Base-by-base conservation (phyloP, 2,888 invertebrate species). In the Bellardia bayeri region DNA sequence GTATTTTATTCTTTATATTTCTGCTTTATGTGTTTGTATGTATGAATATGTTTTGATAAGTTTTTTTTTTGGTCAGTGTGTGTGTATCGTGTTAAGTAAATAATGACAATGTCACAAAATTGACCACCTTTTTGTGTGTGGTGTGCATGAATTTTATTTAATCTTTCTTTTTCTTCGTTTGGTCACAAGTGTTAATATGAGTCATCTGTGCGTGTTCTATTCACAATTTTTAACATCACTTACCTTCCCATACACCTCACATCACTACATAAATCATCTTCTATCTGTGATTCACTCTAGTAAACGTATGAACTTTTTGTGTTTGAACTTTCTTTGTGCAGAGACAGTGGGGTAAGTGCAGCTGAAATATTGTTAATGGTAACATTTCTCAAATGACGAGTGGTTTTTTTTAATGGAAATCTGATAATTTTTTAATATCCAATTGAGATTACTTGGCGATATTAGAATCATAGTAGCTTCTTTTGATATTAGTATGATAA, bases 181-280 rank as follows among this genome's bases (percentile, higher is more conserved):
- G 58, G 33, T 16, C 37, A 37, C 54, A 30, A 72, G 42, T 72
- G 72, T 58, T 58, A 71, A 58, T 45, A 45, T 58, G 42, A 72
- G 42, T 58, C 42, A 72, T 72, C n/a, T 61, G 74, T 75, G 61
- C 74, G 74, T 74, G 45, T 74, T 61, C n/a, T 45, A 49, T 61
- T 75, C 49, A 49, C 23, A 61, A 49, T 49, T 74, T 45, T 61
- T 33, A 23, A 33, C 13, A 61, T 14, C 33, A 61, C 61, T 61
- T 7, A 61, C 33, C 33, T 61, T 61, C 6, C 7, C 7, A 14
- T 56, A 8, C 56, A 13, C 11, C 13, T 3, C 23, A 23, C 58
- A 58, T 58, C 30, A 61, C 33, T 61, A 33, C 33, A 37, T 61
- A 14, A 13, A 61, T n/a, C n/a, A 11, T 30, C 23, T 9, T 13